Evolutionary conservation across 2,113 vertebrate genomes (phyloP), one percentile per base, ranked within the genome.

Genomic region (Ceyx cyanopectus): DNA sequence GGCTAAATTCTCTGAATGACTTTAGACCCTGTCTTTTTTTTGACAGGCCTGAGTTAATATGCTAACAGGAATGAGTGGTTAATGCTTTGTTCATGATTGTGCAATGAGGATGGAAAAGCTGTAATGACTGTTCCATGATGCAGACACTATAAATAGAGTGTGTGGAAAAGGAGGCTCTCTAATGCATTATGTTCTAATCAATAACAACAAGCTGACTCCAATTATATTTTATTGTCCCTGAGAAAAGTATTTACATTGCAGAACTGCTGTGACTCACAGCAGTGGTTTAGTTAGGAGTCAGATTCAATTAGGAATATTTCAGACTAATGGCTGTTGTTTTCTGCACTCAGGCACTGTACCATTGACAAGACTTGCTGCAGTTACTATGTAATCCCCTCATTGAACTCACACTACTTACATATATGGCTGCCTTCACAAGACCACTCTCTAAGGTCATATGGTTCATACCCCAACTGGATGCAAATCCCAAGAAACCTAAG

Each of bases 181-280:
- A 67, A 62, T 58, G 41, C 48, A 51, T 76, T 76, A 61, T 58
- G 48, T 73, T 81, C 68, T 67, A 83, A 77, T 91, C 92, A 87
- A 89, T 78, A 87, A 34, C 23, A 77, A 62, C 80, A 76, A 62
- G 19, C 78, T 80, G 67, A 60, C 24, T 91, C 85, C 57, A 61
- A 82, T 92, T 93, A 79, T 34, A 43, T 80, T 90, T 91, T 78
- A 94, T 92, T 92, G 92, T 85, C 57, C 82, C 65, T 72, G 76
- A 73, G 57, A 65, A 78, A 82, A 65, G 53, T 70, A 85, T 90
- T 95, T 95, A 77, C 78, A 41, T 24, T 66, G 74, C 46, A 54
- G 80, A 85, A 85, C 62, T 69, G 61, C 72, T 70, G 87, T 63
- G 87, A 93, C 77, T 81, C 79, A 51, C 56, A 78, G 72, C 70